Evolutionary conservation across 2,888 invertebrate genomes (phyloP).

Genomic region (Falcaria lacertinaria): DNA sequence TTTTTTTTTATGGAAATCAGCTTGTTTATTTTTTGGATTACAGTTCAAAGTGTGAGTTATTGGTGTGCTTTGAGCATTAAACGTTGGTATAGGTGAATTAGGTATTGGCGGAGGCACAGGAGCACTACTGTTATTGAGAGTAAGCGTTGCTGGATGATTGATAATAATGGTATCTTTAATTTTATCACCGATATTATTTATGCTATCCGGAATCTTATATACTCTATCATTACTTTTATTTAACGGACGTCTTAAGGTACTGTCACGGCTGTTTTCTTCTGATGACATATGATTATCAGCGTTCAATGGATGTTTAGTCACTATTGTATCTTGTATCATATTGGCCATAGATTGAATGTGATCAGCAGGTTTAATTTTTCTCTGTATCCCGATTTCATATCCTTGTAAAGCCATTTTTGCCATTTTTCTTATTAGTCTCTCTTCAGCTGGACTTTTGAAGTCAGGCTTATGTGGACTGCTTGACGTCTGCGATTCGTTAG

Average conservation of each 20-base stretch:
- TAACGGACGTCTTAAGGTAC: slow-evolving; percentile 44
- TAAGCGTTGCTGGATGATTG: slow-evolving; percentile 39
- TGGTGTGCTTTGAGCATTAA: slow-evolving; percentile 48
- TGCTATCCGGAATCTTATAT: slow-evolving; percentile 53
- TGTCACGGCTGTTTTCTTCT: slow-evolving; percentile 54
- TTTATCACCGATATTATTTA: slow-evolving; percentile 50
- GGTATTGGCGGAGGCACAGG: slow-evolving; percentile 65
- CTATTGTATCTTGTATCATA: slow-evolving; percentile 75
- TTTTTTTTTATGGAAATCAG: slow-evolving; percentile 40
- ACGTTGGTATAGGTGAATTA: slow-evolving; percentile 59
- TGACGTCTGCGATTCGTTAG: slow-evolving; percentile 53
- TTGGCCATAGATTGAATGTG: slow-evolving; percentile 76
- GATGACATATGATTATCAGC: slow-evolving; percentile 48
- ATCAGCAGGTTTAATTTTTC: slow-evolving; percentile 75
- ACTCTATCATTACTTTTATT: slow-evolving; percentile 51
- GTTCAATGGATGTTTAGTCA: slow-evolving; percentile 73
- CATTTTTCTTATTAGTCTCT: slow-evolving; percentile 72
- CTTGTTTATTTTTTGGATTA: slow-evolving; percentile 32
- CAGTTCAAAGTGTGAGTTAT: slow-evolving; percentile 28
- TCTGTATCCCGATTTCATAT: slow-evolving; percentile 75
- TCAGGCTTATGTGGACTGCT: slow-evolving; percentile 55
- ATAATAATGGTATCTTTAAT: slow-evolving; percentile 57
- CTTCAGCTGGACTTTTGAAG: slow-evolving; percentile 73
- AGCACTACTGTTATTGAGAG: slow-evolving; percentile 32
- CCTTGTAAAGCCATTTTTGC: slow-evolving; percentile 76